Base-by-base conservation (phyloP, 2,888 invertebrate genomes). In the Epirrita christyi region DNA sequence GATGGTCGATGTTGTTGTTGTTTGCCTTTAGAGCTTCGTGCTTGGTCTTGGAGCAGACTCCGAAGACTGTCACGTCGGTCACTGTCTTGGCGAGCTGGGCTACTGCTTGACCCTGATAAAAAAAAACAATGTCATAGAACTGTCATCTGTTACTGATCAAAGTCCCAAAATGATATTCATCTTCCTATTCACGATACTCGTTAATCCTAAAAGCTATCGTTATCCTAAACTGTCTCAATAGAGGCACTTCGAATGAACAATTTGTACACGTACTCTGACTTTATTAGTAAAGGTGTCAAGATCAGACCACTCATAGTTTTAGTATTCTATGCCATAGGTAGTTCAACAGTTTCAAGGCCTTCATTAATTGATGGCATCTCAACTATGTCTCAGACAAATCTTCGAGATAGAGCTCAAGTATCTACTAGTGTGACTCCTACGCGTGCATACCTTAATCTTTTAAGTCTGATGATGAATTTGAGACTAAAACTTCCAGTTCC, bases 21-120 rank as follows among this genome's bases (percentile, higher is more conserved):
- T 94, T 93, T 21, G 93, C 92, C 81, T 96, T 96, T 65, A 97
- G 92, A n/a, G 95, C 94, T 77, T 97, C 97, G 80, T 97, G 97
- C 88, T 97, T 97, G 78, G 92, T 93, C 85, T 96, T 95, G 48
- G 97, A 96, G 80, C 97, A 97, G 1, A 97, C 96, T 28, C 97
- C 97, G 82, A 96, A 96, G 50, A 97, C 94, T 9, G 95, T 96
- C 43, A 97, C 95, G 73, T 96, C 95, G 27, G 95, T 94, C 47
- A 97, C 94, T 0, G 96, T 96, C 86, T 95, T 95, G 58, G 96
- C 95, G 65, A 97, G 90, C 84, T 97, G 97, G 32, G 95, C 95
- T 27, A 97, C 94, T 0, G 97, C 97, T 92, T 96, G 96, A 44
- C 97, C 97, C 97, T 97, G 66, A 14, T 62, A 47, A 29, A 9